Evolutionary conservation across 2,888 invertebrate genomes (phyloP), one percentile per base, ranked within the genome.

Genomic region (Trissolcus brochymenae): DNA sequence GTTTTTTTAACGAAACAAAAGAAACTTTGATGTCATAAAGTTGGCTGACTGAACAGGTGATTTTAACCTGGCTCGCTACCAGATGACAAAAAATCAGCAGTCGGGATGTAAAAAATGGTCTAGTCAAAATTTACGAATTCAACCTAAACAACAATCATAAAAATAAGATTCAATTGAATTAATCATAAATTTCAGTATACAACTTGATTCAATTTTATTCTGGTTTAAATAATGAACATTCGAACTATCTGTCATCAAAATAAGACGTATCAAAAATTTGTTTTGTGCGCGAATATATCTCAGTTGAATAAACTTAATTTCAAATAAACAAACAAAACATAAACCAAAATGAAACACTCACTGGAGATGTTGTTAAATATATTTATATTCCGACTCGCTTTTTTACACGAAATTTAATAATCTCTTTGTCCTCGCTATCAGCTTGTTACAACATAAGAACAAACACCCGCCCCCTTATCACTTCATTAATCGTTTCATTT

Each of bases 401-500:
- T 59, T 59, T 67, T 16, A 13, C 41, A 29, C 67, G 29, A 67
- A 67, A 67, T 53, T 66, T 57, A 57, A 66, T 57, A 51, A 66
- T 66, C 51, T 67, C 67, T 67, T 67, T 67, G 67, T 67, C 59
- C 21, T 59, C 29, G 25, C 50, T 67, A 67, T 67, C 57, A 19
- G 35, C 3, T n/a, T n/a, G 29, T 67, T 67, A 53, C 41, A 16
- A 49, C 40, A 66, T 21, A 55, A 6, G 51, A 40, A 21, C 16
- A 40, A 56, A 57, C 50, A 57, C 13, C 21, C 49, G 50, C 56
- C 35, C 35, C 11, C 9, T 57, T 50, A 56, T 66, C 57, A 57
- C 50, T 57, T 0, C 11, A 21, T 25, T 46, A 57, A 66, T 66
- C 66, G 17, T 16, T 50, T 35, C 14, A 65, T 65, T 56, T 16